Percentiles rank a stretch among this genome's conserved stretches.
Conservation (phyloP, 2,113 vertebrate species). For the Hepsetus odoe region DNA sequence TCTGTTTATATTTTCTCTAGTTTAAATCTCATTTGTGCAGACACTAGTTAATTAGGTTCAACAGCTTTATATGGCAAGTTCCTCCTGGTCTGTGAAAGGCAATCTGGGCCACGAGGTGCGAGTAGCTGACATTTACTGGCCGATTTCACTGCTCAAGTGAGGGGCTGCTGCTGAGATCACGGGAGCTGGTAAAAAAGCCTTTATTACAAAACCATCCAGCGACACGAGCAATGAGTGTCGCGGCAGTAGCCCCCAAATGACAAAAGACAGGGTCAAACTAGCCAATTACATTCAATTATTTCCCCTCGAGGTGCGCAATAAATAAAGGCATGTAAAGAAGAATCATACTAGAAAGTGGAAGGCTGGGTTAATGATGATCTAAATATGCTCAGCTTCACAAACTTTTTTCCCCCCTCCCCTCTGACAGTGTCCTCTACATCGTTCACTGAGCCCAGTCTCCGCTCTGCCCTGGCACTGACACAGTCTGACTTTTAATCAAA, state of each 20-base stretch:
- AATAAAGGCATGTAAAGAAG: neutral
- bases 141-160: neutral
- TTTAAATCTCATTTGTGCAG: neutral
- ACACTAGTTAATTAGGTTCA: conserved; percentile 55
- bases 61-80: conserved; percentile 47
- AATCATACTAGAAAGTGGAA: conserved; percentile 48
- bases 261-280: conserved; percentile 58
- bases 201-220: conserved; percentile 35
- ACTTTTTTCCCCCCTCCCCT: conserved; percentile 4
- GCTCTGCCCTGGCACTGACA: conserved; percentile 53
- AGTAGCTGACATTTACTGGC: conserved; percentile 16
- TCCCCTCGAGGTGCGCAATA: conserved; percentile 34
- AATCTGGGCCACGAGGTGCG: conserved; percentile 55
- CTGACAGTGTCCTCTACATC: conserved; percentile 21
- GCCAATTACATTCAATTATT: conserved; percentile 64
- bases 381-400: conserved; percentile 63
- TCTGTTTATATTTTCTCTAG: neutral
- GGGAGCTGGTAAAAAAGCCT: conserved; percentile 5
- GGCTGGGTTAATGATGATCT: conserved; percentile 65
- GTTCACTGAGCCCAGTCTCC: conserved; percentile 54
- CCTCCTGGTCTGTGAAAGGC: conserved; percentile 31
- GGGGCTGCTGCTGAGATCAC: neutral
- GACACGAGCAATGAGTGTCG: conserved; percentile 12
- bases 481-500: conserved; percentile 68
- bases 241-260: conserved; percentile 35